Base-by-base conservation (phyloP, 2,888 invertebrate genomes). In the Pharmacophagus antenor region DNA sequence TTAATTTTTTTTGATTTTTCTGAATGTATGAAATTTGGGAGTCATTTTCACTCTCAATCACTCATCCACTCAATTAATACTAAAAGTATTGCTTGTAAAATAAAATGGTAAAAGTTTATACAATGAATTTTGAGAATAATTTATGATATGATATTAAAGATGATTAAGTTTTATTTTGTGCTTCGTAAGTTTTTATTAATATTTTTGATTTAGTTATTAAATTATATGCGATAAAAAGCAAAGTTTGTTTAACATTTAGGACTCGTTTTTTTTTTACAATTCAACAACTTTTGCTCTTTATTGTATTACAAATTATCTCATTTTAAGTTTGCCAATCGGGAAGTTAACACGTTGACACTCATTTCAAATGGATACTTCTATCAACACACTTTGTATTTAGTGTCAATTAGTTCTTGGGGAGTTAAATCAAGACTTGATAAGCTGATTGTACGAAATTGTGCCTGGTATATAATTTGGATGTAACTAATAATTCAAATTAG, bases 101-200 rank as follows among this genome's bases (percentile, higher is more conserved):
- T n/a, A n/a, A n/a, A n/a, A n/a, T n/a, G n/a, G 74, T 80, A 65
- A 75, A 80, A 76, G 76, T 69, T 65, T 64, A 72, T 65, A 27
- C 37, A 79, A 82, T 82, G 75, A 82, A 83, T 80, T 85, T 79
- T 72, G 73, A 69, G 65, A 62, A 71, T 72, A 66, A 15, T 15
- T 37, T 76, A 77, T 49, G 44, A 48, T 49, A 74, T 72, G 68
- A 68, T 67, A 70, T 76, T 68, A 71, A 76, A 78, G 73, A 72
- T 70, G 69, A 77, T 80, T 80, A 79, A 76, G 77, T 71, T 80
- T 78, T 75, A 71, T 67, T 74, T 78, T 76, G 72, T 68, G 69
- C 77, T 80, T 79, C 69, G 74, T 76, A 75, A 68, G 65, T 71
- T 71, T 75, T 54, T 59, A 31, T 55, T 72, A 70, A 70, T 74